Percentiles rank a stretch among this genome's conserved stretches.
phyloP scores from a whole-genome alignment of 1,140 invertebrate genomes.

The Gerris buenoi region DNA sequence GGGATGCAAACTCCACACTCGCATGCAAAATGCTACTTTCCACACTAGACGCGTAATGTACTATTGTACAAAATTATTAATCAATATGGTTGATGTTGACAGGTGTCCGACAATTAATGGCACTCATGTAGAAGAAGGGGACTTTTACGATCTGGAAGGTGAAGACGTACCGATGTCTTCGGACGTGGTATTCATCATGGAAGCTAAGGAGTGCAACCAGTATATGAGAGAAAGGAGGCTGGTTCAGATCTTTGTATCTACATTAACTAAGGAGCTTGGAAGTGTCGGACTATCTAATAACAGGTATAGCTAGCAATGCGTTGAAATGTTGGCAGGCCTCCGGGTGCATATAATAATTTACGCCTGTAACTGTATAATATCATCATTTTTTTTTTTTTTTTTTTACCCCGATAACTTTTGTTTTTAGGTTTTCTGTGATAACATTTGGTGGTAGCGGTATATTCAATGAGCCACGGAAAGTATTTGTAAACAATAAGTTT shows the following conservation, averaged over 20 bases:
- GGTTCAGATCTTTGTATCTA: slow-evolving; percentile 45
- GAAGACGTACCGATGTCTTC: slow-evolving; percentile 43
- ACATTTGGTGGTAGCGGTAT: slow-evolving; percentile 61
- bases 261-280: slow-evolving; percentile 48
- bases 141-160: slow-evolving; percentile 40
- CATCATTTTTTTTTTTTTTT: too few species aligned
- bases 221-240: slow-evolving; percentile 44
- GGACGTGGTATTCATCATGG: slow-evolving; percentile 77
- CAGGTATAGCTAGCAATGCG: too few species aligned
- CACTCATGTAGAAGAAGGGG: slow-evolving; percentile 51
- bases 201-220: slow-evolving; percentile 66
- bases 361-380: too few species aligned
- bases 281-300: slow-evolving; percentile 44
- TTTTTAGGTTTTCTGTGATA: slow-evolving; percentile 56
- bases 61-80: too few species aligned
- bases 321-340: too few species aligned
- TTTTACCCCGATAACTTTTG: too few species aligned
- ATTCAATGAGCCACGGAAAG: slow-evolving; percentile 46
- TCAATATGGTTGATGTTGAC: too few species aligned
- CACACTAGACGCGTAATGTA: too few species aligned
- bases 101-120: slow-evolving; percentile 47
- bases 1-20: too few species aligned
- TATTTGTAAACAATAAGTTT: slow-evolving; percentile 47
- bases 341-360: too few species aligned
- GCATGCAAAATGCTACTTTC: too few species aligned